Evolutionary conservation across 1,140 invertebrate genomes (phyloP).

Genomic region (Solenopsis fugax): DNA sequence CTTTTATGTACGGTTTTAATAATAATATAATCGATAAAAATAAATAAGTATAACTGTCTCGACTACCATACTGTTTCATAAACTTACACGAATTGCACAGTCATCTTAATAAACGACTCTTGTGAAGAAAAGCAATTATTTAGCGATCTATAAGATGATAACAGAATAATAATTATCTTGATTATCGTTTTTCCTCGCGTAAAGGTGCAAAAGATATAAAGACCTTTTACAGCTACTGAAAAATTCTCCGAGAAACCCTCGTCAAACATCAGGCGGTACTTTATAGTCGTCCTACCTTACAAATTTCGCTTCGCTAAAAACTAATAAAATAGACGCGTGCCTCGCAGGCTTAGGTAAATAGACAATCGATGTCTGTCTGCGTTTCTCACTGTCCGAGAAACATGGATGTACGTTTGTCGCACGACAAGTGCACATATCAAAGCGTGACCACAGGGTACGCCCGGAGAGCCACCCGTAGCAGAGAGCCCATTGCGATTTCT

Average conservation of each 20-base stretch:
- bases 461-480: background rate
- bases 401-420: background rate
- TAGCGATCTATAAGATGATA: background rate
- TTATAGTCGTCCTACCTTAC: background rate
- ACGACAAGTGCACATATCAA: constrained; percentile 1
- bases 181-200: background rate
- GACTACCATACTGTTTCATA: background rate
- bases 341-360: constrained; percentile 35
- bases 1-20: background rate
- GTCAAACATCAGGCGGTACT: constrained; percentile 1
- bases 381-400: background rate
- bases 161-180: constrained; percentile 12
- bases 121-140: background rate
- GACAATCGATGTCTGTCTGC: constrained; percentile 2
- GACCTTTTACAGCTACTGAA: constrained; percentile 3
- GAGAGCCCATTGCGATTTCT: background rate
- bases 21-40: background rate
- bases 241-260: constrained; percentile 1
- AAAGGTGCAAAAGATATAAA: background rate
- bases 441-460: background rate
- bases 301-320: constrained; percentile 34
- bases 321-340: background rate
- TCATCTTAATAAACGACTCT: background rate
- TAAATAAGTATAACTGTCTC: background rate
- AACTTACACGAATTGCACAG: background rate